Evolutionary conservation across 2,113 vertebrate genomes (phyloP), one percentile per base, ranked within the genome.

Genomic region (Hyaena hyaena): DNA sequence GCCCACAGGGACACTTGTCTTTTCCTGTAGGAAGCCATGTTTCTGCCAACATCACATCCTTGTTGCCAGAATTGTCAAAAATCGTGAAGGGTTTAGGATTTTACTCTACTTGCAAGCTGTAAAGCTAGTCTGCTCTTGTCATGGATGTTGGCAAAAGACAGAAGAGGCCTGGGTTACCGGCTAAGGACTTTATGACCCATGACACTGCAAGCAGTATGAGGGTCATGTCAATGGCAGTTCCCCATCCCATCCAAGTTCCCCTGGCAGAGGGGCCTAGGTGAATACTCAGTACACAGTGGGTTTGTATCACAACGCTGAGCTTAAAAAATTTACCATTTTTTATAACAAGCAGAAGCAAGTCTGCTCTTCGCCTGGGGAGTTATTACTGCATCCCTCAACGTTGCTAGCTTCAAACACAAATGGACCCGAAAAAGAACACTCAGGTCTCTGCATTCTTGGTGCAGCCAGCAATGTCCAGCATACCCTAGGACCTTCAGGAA

Each of bases 291-390:
- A 69, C 23, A 93, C 24, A 61, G 11, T 69, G 12, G 65, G 85
- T 89, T 55, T 87, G 31, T 31, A 19, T 68, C 80, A 96, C 35
- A 95, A 97, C n/a, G 92, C 23, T 58, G 17, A 93, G 33, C 28
- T 65, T 92, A n/a, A 63, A 48, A 90, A 86, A 93, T 16, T 14
- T 6, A 69, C 31, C 17, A 28, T 58, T 92, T 94, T 94, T 96
- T 87, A 79, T 80, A 93, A 88, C 3, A 97, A 95, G 24, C 66
- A 96, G 39, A 97, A 93, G 9, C 21, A 95, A 96, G 53, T 85
- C 71, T 96, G n/a, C 8, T 97, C 53, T 97, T 96, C 86, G 11
- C 77, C 77, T 83, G 77, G 0, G 17, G 16, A 93, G 45, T 91
- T 33, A 95, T 68, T 74, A 96, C 12, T 82, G 92, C 73, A 97